Base-by-base conservation (phyloP, 1,140 invertebrate genomes). In the Monochamus saltuarius region DNA sequence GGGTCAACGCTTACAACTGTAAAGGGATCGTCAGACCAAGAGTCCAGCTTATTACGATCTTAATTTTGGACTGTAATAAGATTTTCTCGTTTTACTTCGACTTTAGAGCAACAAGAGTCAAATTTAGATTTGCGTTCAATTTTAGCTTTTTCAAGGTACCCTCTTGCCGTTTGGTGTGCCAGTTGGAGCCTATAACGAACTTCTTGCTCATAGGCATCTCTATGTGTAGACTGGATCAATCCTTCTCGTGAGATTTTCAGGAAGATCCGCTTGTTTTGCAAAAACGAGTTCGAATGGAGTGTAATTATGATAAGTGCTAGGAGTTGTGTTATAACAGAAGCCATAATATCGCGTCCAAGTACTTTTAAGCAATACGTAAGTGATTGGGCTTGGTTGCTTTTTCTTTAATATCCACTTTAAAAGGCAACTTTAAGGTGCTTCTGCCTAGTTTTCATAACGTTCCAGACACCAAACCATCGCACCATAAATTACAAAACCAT, bases 241-340 rank as follows among this genome's bases (percentile, higher is more conserved):
- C 10, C 35, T 8, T 19, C 22, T 14, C 19, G 14, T 10, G 1
- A 53, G 16, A 17, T 8, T 7, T 22, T 53, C 54, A 35, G 39
- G 39, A 13, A 56, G n/a, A 9, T 0, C 29, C 7, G 36, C 43
- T 37, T 43, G 49, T 51, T 19, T 51, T 0, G 13, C 54, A 50
- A 52, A 56, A 46, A 47, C 43, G 13, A 56, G 29, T 50, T 43
- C 54, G 22, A 56, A 56, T 11, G 2, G 42, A n/a, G 54, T 56
- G 29, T 19, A 56, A 1, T 16, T 54, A 54, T 54, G 36, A 9
- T 10, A 16, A 46, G 11, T 50, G 46, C 37, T 50, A 7, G 46
- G n/a, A n/a, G n/a, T n/a, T n/a, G n/a, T n/a, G n/a, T n/a, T n/a
- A n/a, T n/a, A n/a, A n/a, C n/a, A n/a, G 46, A 50, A 54, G 47